Conservation (phyloP, 1,140 invertebrate species). For the Drosophila athabasca region DNA sequence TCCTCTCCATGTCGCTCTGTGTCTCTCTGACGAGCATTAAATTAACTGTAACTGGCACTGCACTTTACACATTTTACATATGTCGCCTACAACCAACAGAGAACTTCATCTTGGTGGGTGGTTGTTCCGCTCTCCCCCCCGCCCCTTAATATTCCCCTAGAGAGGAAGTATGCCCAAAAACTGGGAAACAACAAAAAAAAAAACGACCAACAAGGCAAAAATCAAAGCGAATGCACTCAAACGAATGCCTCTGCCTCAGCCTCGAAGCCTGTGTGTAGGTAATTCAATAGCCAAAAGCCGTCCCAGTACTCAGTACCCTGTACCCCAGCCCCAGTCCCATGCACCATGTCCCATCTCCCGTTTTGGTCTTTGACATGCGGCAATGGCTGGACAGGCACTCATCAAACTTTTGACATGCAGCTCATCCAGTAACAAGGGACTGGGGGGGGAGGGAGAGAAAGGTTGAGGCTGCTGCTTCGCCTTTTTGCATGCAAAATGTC, state of each 20-base stretch:
- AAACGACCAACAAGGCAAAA: slow-evolving; percentile 39
- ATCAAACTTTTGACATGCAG: slow-evolving; percentile 79
- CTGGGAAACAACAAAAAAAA: slow-evolving; percentile 27
- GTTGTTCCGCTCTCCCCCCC: slow-evolving; percentile 13
- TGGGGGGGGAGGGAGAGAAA: slow-evolving; percentile 19
- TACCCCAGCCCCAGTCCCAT: too few species aligned
- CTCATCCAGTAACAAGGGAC: slow-evolving; percentile 32
- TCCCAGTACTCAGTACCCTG: slow-evolving; percentile 9
- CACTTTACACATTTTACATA: slow-evolving; percentile 83
- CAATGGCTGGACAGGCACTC: slow-evolving; percentile 71
- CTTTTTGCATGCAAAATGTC: slow-evolving; percentile 82
- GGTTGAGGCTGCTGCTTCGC: slow-evolving; percentile 57
- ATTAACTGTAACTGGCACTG: slow-evolving; percentile 81
- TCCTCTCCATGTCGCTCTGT: neutral
- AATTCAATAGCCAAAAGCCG: slow-evolving; percentile 78
- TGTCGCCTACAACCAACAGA: slow-evolving; percentile 48
- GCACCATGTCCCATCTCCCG: slow-evolving; percentile 9
- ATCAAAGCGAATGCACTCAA: slow-evolving; percentile 80
- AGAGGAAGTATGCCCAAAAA: slow-evolving; percentile 30
- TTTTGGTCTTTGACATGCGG: slow-evolving; percentile 68
- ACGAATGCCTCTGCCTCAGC: slow-evolving; percentile 52
- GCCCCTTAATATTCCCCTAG: slow-evolving; percentile 57
- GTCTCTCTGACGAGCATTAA: slow-evolving; percentile 73
- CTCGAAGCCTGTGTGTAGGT: slow-evolving; percentile 51
- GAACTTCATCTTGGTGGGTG: slow-evolving; percentile 56